Conservation (phyloP, 2,888 invertebrate species). For the Candidula unifasciata region DNA sequence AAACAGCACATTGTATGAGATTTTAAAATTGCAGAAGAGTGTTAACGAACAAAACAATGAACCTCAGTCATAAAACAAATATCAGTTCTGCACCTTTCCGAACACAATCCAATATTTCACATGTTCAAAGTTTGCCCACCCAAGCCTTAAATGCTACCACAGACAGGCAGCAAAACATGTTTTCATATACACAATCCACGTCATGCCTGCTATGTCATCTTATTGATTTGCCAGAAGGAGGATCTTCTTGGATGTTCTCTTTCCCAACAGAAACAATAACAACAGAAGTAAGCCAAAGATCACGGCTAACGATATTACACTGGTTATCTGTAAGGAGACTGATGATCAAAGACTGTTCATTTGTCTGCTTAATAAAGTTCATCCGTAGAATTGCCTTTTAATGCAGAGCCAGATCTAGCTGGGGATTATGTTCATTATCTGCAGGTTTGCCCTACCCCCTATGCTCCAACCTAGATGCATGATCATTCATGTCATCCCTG, state of each 20-base stretch:
- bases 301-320: not conserved
- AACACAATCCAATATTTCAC: too few species aligned
- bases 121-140: not conserved
- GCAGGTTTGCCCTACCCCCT: not conserved
- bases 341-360: not conserved
- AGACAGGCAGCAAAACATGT: slow-evolving; percentile 1
- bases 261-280: slow-evolving; percentile 25
- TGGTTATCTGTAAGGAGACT: not conserved
- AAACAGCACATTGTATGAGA: not conserved
- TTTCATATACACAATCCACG: not conserved
- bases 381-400: not conserved
- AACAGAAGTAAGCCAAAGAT: slow-evolving; percentile 33
- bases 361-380: not conserved
- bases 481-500: not conserved
- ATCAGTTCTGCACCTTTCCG: too few species aligned
- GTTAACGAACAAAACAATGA: too few species aligned
- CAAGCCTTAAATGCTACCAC: not conserved
- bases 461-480: not conserved
- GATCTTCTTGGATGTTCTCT: not conserved
- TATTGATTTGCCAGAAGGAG: slow-evolving; percentile 1
- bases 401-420: not conserved
- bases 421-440: not conserved
- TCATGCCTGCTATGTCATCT: slow-evolving; percentile 3
- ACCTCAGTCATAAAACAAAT: too few species aligned
- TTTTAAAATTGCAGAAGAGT: not conserved